These are phyloP conservation scores for Temnothorax longispinosus DNA, from an alignment of 1,140 invertebrate species.

Conservation along the genomic window DNA sequence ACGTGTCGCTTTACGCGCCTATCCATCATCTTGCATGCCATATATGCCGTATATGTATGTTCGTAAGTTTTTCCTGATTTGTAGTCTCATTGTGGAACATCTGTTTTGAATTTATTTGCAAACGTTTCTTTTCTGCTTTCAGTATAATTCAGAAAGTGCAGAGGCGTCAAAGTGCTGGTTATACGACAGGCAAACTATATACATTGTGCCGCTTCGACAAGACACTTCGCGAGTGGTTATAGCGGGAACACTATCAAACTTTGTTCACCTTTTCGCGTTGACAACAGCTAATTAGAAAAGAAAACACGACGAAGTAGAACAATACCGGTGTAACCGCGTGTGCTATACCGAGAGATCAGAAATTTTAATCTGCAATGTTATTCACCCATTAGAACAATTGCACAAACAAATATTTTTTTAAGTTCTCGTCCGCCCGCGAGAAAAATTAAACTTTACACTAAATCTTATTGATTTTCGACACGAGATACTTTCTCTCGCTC, in stretches of 20 bases:
- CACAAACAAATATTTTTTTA: background rate
- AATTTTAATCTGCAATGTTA: background rate
- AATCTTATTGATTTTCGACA: background rate
- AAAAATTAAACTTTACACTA: background rate
- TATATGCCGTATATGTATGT: conserved; percentile 71
- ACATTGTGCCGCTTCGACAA: conserved; percentile 72
- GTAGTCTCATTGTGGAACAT: conserved; percentile 73
- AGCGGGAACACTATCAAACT: conserved; percentile 66
- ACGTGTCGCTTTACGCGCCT: conserved; percentile 60
- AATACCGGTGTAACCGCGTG: background rate
- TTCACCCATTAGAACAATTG: conserved; percentile 12
- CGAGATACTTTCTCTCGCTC: background rate
- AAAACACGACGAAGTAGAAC: conserved; percentile 16
- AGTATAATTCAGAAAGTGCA: conserved; percentile 74
- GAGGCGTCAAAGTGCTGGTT: conserved; percentile 72
- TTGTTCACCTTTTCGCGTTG: conserved; percentile 49
- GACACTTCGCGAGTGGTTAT: conserved; percentile 67
- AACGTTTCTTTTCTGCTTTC: conserved; percentile 76
- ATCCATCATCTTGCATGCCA: conserved; percentile 77
- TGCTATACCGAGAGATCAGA: conserved; percentile 52
- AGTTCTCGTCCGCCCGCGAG: background rate
- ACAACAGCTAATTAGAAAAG: conserved; percentile 53
- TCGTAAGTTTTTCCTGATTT: conserved; percentile 71
- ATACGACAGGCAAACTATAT: conserved; percentile 70
- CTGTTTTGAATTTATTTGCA: conserved; percentile 72